phyloP scores from a whole-genome alignment of 1,140 invertebrate genomes.

The Caenorhabditis brenneri region DNA sequence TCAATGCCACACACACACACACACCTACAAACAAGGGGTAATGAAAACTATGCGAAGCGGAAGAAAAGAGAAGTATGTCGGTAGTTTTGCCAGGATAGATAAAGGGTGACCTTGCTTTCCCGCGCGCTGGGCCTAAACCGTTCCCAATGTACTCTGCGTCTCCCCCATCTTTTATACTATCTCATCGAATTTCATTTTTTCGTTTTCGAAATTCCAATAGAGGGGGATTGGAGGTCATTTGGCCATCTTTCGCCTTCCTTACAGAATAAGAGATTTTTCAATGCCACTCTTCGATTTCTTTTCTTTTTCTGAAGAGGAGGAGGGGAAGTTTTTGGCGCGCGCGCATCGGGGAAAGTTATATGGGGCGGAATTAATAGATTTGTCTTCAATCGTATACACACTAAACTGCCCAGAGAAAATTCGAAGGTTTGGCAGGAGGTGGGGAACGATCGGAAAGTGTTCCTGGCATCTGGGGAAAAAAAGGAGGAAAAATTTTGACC shows the following conservation, averaged over 20 bases:
- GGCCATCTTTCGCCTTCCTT: neutral
- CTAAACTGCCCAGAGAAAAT: neutral
- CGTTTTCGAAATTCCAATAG: neutral
- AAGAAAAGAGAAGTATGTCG: neutral
- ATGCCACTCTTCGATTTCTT: neutral
- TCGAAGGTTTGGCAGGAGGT: neutral
- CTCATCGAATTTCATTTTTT: neutral
- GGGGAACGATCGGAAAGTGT: too few relatives aligned
- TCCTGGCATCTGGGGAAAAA: neutral
- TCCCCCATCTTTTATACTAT: neutral
- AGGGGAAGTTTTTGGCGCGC: neutral
- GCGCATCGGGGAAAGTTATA: neutral
- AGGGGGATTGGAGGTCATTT: neutral
- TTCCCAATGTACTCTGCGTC: neutral
- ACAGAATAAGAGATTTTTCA: too few relatives aligned
- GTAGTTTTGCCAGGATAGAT: neutral
- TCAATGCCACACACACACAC: neutral
- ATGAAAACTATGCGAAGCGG: slow-evolving; percentile 23
- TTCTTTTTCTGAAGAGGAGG: neutral
- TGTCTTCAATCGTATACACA: too few relatives aligned
- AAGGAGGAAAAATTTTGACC: neutral
- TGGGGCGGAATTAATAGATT: neutral
- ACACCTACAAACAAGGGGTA: neutral
- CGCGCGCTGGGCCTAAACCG: neutral
- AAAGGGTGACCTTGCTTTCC: neutral